Conservation (phyloP, 1,140 invertebrate genomes). For the Scaptomyza graminum region DNA sequence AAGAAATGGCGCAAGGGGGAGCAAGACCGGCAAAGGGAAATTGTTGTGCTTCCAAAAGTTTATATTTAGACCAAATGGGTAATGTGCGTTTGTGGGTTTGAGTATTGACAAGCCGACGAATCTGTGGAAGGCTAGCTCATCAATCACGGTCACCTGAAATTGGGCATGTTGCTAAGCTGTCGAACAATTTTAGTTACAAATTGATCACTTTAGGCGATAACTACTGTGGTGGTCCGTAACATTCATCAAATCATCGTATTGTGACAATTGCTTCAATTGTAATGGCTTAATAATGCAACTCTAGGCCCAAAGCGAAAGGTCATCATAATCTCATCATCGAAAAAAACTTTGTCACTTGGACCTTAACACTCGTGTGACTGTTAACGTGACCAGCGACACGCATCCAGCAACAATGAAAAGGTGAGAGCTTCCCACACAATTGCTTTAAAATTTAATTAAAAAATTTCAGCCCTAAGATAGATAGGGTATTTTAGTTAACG, state of each 20-base stretch:
- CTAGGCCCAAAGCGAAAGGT: constrained; percentile 35
- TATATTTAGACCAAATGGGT: constrained; percentile 10
- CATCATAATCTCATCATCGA: constrained; percentile 33
- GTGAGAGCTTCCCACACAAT: constrained; percentile 64
- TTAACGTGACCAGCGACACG: constrained; percentile 43
- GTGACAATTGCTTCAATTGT: constrained; percentile 14
- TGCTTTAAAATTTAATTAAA: constrained; percentile 1
- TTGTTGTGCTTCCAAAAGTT: neutral
- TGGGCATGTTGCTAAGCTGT: constrained; percentile 1
- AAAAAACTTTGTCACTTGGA: constrained; percentile 1
- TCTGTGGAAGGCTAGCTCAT: constrained; percentile 8
- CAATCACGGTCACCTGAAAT: constrained; percentile 24
- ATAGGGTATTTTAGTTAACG: constrained; percentile 6
- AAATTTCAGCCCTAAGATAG: neutral
- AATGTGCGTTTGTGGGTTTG: constrained; percentile 9
- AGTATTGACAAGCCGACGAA: constrained; percentile 8
- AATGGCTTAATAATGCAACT: constrained; percentile 22
- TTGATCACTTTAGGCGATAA: constrained; percentile 11
- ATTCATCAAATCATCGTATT: constrained; percentile 7
- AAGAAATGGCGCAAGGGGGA: constrained; percentile 1
- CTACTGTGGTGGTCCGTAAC: neutral
- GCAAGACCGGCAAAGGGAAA: neutral
- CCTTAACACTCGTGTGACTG: constrained; percentile 40
- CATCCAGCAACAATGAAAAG: constrained; percentile 23
- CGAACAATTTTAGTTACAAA: constrained; percentile 8